Percentiles rank a stretch among this genome's conserved stretches.
Conservation (phyloP, 2,113 vertebrate species). For the Gorsachius goisagi region DNA sequence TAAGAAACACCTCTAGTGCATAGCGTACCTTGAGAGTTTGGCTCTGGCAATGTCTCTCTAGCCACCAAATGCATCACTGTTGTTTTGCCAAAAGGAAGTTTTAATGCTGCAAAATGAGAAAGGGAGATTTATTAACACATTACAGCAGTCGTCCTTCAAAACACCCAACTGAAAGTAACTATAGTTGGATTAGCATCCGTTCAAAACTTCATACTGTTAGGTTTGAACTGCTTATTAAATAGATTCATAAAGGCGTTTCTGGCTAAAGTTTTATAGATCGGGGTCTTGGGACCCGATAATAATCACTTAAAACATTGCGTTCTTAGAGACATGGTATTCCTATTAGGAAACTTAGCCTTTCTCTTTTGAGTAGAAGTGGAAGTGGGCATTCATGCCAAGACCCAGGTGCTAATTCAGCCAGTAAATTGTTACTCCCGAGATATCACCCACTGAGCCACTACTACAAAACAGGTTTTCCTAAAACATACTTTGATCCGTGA, state of each 20-base stretch:
- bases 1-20: background rate
- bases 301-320: background rate
- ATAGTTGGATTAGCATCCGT: background rate
- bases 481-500: background rate
- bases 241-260: background rate
- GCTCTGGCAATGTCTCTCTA: conserved; percentile 97
- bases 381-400: background rate
- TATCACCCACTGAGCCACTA: background rate
- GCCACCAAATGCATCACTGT: conserved; percentile 99
- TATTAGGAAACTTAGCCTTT: background rate
- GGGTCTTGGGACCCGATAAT: background rate
- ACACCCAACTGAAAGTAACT: background rate
- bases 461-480: background rate
- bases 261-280: background rate
- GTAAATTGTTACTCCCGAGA: background rate
- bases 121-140: background rate
- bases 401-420: background rate
- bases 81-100: conserved; percentile 97
- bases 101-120: conserved; percentile 83
- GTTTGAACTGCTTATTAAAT: background rate
- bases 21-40: conserved; percentile 96
- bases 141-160: background rate
- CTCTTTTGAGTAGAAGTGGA: background rate
- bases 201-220: background rate
- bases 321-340: background rate